A percentile compares a stretch with the other conserved stretches of the same genome.
Conservation (phyloP, 2,113 vertebrate genomes). For the Passer domesticus region DNA sequence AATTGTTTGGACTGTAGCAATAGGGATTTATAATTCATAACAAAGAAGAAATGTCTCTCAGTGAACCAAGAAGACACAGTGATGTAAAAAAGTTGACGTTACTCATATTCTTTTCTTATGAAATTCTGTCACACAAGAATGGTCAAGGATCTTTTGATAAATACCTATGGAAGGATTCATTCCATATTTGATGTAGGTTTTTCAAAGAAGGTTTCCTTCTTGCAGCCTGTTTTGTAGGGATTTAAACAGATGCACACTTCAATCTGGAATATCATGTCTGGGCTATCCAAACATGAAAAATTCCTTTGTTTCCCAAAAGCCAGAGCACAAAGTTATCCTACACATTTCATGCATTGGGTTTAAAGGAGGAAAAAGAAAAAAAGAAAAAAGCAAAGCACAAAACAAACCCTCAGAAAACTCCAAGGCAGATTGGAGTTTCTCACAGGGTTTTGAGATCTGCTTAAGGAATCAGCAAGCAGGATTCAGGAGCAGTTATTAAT, state of each 20-base stretch:
- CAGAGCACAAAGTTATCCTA: not conserved
- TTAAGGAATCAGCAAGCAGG: constrained; percentile 31
- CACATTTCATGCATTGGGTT: not conserved
- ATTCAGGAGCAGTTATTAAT: constrained; percentile 19
- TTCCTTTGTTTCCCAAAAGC: not conserved
- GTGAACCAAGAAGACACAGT: not conserved
- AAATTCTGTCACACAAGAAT: not conserved
- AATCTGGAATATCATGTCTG: not conserved
- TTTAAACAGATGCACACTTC: not conserved
- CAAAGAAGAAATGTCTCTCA: not conserved
- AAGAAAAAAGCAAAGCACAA: not conserved
- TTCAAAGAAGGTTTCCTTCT: not conserved
- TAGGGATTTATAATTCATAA: constrained; percentile 34
- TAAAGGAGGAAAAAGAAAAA: not conserved
- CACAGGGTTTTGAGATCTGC: not conserved
- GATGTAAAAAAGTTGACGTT: not conserved
- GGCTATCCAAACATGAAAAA: not conserved
- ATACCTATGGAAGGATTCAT: not conserved
- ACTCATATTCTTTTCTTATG: not conserved
- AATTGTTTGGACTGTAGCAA: constrained; percentile 20
- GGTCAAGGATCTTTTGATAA: not conserved
- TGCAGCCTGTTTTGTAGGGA: not conserved
- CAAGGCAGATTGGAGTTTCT: not conserved
- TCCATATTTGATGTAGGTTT: not conserved
- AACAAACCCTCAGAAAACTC: not conserved